Conservation (phyloP, 1,140 invertebrate genomes). For the Cydia fagiglandana region DNA sequence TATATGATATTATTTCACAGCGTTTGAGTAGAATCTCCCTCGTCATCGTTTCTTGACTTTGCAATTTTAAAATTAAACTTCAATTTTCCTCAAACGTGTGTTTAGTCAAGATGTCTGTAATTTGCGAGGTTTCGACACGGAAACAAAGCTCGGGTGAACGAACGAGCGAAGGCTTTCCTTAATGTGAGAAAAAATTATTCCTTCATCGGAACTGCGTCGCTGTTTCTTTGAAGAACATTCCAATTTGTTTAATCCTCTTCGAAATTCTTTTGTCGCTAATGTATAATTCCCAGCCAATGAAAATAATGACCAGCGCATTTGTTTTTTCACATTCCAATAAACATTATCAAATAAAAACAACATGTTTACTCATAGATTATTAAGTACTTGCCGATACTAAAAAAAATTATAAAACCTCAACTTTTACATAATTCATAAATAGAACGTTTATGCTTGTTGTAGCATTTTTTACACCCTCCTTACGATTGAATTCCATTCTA, state of each 20-base stretch:
- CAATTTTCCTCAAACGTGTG: background rate
- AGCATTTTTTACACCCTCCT: too few species aligned
- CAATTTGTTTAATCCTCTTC: conserved; percentile 19
- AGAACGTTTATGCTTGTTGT: too few species aligned
- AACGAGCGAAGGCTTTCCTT: conserved; percentile 4
- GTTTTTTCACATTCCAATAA: too few species aligned
- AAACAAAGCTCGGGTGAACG: conserved; percentile 11
- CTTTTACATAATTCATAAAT: too few species aligned
- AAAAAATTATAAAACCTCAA: too few species aligned
- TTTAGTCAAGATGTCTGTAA: conserved; percentile 17
- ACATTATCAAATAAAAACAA: too few species aligned
- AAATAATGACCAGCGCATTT: background rate
- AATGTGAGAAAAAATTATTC: conserved; percentile 19
- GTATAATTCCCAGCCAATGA: background rate
- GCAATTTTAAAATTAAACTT: background rate
- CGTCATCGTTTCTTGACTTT: background rate
- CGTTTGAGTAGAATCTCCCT: background rate
- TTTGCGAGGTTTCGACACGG: conserved; percentile 23
- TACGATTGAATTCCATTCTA: too few species aligned
- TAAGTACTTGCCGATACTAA: too few species aligned
- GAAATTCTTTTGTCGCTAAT: conserved; percentile 12
- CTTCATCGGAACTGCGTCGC: conserved; percentile 3
- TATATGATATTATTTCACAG: background rate
- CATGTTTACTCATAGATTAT: too few species aligned
- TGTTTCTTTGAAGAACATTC: conserved; percentile 14